A percentile compares a stretch with the other conserved stretches of the same genome.
phyloP scores from a whole-genome alignment of 2,888 invertebrate species.

The Eubasilissa splendida region DNA sequence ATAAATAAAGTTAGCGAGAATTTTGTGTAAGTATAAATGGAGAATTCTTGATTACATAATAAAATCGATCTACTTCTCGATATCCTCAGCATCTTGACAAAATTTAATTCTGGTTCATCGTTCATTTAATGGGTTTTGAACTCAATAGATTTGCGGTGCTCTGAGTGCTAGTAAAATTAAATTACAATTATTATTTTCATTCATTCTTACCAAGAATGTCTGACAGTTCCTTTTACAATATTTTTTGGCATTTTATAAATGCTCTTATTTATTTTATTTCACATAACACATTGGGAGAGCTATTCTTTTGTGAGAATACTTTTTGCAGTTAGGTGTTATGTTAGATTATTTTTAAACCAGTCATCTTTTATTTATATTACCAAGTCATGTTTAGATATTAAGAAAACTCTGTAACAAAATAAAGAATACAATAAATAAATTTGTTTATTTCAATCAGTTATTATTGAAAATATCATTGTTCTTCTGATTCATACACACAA shows the following conservation, averaged over 20 bases:
- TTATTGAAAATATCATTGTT: too few relatives aligned
- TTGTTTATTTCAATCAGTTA: constrained; percentile 17
- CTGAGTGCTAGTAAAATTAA: background rate
- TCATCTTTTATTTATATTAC: constrained; percentile 30
- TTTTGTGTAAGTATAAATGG: constrained; percentile 2
- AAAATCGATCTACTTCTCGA: constrained; percentile 6
- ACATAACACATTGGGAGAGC: background rate
- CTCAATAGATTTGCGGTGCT: background rate
- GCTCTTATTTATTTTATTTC: constrained; percentile 17
- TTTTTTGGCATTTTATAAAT: constrained; percentile 35
- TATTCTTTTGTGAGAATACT: background rate
- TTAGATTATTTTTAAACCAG: constrained; percentile 25
- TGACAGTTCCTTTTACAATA: background rate
- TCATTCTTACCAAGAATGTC: background rate
- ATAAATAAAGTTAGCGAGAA: constrained; percentile 15
- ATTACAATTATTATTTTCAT: background rate
- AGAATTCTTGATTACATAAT: constrained; percentile 6
- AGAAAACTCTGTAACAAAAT: constrained; percentile 35
- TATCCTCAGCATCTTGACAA: background rate
- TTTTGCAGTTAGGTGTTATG: constrained; percentile 8
- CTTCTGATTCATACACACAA: too few relatives aligned
- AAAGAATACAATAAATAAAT: constrained; percentile 15
- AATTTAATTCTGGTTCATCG: background rate
- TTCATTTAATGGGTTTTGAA: background rate
- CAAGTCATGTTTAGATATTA: constrained; percentile 38